These are phyloP conservation scores for Amphiura filiformis DNA, from an alignment of 35 echinoderm and acorn worm genomes.

Conservation along the genomic window DNA sequence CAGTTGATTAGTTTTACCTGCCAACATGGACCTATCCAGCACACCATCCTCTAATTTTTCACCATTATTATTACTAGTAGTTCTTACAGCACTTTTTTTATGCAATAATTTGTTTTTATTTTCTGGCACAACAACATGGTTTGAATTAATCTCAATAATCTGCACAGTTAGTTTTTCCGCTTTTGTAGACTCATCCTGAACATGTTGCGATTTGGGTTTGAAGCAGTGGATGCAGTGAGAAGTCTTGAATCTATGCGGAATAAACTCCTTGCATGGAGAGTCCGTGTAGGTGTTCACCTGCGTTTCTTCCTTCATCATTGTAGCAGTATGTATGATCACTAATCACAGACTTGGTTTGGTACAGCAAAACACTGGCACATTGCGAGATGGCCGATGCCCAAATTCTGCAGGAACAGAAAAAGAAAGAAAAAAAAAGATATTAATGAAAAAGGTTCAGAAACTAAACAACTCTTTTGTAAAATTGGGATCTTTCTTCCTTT, in stretches of 20 bases:
- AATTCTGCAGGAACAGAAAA: too few relatives aligned
- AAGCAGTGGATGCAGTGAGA: constrained; percentile 50
- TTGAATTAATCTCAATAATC: constrained; percentile 10
- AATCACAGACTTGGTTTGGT: not conserved
- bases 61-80: not conserved
- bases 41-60: not conserved
- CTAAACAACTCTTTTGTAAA: too few relatives aligned
- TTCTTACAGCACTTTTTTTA: not conserved
- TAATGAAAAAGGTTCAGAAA: too few relatives aligned
- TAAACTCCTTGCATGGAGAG: constrained; percentile 30
- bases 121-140: not conserved
- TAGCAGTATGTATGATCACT: not conserved
- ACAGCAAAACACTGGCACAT: too few relatives aligned
- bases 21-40: not conserved
- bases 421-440: too few relatives aligned
- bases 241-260: constrained; percentile 46
- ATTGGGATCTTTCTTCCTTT: too few relatives aligned
- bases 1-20: not conserved
- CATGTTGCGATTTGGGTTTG: constrained; percentile 32
- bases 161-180: not conserved
- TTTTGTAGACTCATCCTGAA: not conserved
- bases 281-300: not conserved
- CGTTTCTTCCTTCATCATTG: not conserved
- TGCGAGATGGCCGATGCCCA: too few relatives aligned
- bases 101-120: not conserved